A percentile compares a stretch with the other conserved stretches of the same genome.
phyloP scores from a whole-genome alignment of 37 sponge, comb jelly and placozoan species.

The Agelas oroides region DNA sequence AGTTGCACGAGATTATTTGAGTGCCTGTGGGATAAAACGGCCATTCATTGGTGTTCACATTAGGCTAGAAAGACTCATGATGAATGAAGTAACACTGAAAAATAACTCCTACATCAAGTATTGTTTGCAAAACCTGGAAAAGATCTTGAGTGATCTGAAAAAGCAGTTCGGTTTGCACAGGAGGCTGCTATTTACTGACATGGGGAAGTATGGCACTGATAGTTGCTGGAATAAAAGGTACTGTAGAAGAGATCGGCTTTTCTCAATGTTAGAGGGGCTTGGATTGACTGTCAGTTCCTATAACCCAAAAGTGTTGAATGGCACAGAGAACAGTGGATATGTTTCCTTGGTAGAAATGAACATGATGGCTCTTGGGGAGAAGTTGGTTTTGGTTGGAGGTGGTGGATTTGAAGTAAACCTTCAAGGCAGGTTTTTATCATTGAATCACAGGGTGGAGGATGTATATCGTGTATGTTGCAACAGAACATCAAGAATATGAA shows the following conservation, averaged over 20 bases:
- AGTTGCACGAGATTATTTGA: slow-evolving; percentile 5
- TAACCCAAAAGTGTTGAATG: slow-evolving; percentile 3
- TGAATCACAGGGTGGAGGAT: neutral
- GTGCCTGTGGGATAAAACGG: neutral
- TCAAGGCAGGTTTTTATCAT: slow-evolving; percentile 10
- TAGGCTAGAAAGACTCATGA: slow-evolving; percentile 40
- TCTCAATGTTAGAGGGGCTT: neutral
- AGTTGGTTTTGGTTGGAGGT: slow-evolving; percentile 50
- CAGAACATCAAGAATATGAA: too few relatives aligned
- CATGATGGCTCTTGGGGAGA: slow-evolving; percentile 41
- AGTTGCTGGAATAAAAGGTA: neutral
- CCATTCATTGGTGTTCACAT: slow-evolving; percentile 45
- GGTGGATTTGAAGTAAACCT: slow-evolving; percentile 48
- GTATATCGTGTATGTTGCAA: slow-evolving; percentile 10
- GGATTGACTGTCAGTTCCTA: neutral
- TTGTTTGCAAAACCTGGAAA: neutral
- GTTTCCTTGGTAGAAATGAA: slow-evolving; percentile 64
- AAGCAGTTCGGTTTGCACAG: neutral
- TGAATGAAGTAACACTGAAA: neutral
- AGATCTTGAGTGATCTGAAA: neutral
- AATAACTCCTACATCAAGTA: neutral
- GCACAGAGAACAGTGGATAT: slow-evolving; percentile 29
- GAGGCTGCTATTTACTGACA: neutral
- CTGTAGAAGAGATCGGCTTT: neutral
- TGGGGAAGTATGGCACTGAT: slow-evolving; percentile 23